Conservation (phyloP, 2,888 invertebrate genomes). For the Chironomus tentans region DNA sequence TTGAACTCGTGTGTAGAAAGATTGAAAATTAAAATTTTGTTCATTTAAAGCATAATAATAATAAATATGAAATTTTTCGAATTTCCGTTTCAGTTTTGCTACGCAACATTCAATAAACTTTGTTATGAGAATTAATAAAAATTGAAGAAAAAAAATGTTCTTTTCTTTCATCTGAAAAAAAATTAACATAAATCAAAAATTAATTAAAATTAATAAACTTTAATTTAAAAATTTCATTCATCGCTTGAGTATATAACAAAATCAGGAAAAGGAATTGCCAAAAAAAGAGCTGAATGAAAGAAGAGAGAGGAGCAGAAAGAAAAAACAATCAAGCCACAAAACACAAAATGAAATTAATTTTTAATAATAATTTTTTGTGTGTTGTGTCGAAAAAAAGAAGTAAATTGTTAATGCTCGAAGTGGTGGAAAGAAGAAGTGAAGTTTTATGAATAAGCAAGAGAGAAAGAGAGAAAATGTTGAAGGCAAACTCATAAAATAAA, state of each 20-base stretch:
- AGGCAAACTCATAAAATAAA: constrained; percentile 22
- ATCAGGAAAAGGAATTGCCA: not conserved
- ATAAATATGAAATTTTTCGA: not conserved
- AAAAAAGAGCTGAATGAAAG: not conserved
- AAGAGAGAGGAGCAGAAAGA: not conserved
- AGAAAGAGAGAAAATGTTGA: constrained; percentile 8
- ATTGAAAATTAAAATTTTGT: not conserved
- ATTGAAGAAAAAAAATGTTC: not conserved
- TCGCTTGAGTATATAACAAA: not conserved
- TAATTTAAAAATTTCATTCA: constrained; percentile 12
- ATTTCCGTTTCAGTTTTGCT: constrained; percentile 9
- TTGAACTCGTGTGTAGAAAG: not conserved
- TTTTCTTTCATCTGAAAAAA: not conserved
- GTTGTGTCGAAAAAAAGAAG: not conserved
- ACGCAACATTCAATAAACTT: not conserved
- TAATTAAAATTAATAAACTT: constrained; percentile 15
- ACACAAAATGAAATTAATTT: constrained; percentile 23
- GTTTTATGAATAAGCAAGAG: too few relatives aligned
- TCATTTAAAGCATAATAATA: not conserved
- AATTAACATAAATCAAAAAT: constrained; percentile 23
- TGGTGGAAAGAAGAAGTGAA: not conserved
- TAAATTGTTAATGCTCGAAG: not conserved
- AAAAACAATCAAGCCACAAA: constrained; percentile 23
- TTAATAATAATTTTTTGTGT: constrained; percentile 15
- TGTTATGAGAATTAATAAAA: not conserved